A percentile compares a stretch with the other conserved stretches of the same genome.
These are phyloP conservation scores for Enteromius trimaculatus DNA, from an alignment of 2,797 vertebrate genomes.

Conservation along the genomic window DNA sequence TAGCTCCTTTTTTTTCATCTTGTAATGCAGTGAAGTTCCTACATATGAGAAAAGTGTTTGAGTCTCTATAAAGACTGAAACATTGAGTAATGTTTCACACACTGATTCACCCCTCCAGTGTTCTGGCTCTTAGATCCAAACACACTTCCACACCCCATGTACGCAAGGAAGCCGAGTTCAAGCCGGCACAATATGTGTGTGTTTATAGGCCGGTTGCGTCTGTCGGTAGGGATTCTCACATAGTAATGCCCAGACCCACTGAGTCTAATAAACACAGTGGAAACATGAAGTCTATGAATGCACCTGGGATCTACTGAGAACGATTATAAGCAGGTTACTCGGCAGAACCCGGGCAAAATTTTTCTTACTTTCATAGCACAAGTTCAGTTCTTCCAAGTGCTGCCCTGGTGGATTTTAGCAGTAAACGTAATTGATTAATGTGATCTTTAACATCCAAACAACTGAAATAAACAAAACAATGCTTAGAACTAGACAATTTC, in stretches of 20 bases:
- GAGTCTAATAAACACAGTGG: constrained; percentile 76
- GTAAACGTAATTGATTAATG: constrained; percentile 63
- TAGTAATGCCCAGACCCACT: constrained; percentile 78
- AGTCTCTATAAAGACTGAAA: constrained; percentile 59
- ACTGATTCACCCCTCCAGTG: constrained; percentile 39
- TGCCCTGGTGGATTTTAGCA: constrained; percentile 55
- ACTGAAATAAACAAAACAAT: constrained; percentile 5
- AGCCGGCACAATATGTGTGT: constrained; percentile 75
- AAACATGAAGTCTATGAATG: constrained; percentile 74
- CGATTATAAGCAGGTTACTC: constrained; percentile 71
- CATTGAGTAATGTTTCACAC: constrained; percentile 34
- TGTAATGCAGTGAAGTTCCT: constrained; percentile 59
- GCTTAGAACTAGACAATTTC: not conserved
- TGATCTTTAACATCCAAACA: constrained; percentile 19
- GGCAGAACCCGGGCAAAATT: constrained; percentile 59
- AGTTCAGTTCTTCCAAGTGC: constrained; percentile 55
- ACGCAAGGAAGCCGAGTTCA: constrained; percentile 73
- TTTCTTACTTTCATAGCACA: constrained; percentile 57
- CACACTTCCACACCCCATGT: constrained; percentile 38
- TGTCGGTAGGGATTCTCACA: constrained; percentile 76
- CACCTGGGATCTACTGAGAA: constrained; percentile 76
- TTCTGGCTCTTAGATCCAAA: constrained; percentile 59
- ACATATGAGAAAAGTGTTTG: constrained; percentile 51
- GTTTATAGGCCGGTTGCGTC: constrained; percentile 76
- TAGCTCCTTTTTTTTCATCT: constrained; percentile 62